Evolutionary conservation across 2,113 vertebrate species (phyloP).

Genomic region (Neodon shergylaensis): DNA sequence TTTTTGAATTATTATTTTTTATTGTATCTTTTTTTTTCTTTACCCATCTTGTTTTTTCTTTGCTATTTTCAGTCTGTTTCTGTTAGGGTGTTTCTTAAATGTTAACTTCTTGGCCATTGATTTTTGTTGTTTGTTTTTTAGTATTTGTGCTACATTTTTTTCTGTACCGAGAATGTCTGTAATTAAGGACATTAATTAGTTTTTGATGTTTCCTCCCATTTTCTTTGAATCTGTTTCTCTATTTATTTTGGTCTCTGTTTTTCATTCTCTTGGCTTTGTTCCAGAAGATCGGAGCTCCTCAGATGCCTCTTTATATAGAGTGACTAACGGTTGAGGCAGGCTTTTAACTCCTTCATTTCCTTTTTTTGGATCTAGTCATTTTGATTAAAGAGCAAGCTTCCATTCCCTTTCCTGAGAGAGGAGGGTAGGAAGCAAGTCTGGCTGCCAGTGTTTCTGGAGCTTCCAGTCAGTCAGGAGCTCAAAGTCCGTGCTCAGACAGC

Average conservation of each 20-base stretch:
- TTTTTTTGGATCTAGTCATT: slow-evolving; percentile 11
- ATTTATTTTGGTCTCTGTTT: not conserved
- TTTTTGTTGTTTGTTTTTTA: not conserved
- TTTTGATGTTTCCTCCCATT: slow-evolving; percentile 13
- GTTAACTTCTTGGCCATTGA: slow-evolving; percentile 30
- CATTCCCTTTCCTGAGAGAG: not conserved
- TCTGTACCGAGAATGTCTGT: slow-evolving; percentile 9
- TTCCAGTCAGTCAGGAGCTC: not conserved
- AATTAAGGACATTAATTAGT: not conserved
- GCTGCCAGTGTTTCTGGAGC: not conserved
- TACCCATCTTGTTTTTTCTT: not conserved
- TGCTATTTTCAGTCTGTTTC: not conserved
- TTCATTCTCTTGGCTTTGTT: slow-evolving; percentile 44
- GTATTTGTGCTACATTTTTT: slow-evolving; percentile 10
- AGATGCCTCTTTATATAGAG: not conserved
- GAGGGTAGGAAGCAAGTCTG: not conserved
- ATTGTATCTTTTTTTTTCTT: not conserved
- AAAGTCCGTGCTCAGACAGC: not conserved
- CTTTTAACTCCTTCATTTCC: not conserved
- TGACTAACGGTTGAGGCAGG: not conserved
- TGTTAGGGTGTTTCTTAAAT: not conserved
- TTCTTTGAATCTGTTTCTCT: not conserved
- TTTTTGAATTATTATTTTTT: not conserved
- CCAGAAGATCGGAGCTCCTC: not conserved
- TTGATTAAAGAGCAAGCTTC: not conserved